Percentiles rank a stretch among this genome's conserved stretches.
Conservation (phyloP, 2,797 vertebrate genomes). For the Periophthalmus magnuspinnatus region DNA sequence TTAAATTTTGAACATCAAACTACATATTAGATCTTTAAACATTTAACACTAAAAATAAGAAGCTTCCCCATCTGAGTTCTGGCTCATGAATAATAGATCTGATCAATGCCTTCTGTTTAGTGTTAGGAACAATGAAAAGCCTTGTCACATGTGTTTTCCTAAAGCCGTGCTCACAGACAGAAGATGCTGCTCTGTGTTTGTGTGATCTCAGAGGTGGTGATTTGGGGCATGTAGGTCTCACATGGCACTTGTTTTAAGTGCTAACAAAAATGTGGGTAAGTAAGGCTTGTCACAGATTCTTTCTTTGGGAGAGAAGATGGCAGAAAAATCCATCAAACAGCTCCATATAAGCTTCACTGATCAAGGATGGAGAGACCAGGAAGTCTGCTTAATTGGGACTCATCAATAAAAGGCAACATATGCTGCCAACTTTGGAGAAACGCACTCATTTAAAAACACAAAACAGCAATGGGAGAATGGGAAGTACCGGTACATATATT, state of each 20-base stretch:
- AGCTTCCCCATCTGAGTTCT: neutral
- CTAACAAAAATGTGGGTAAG: slow-evolving; percentile 50
- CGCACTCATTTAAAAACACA: slow-evolving; percentile 56
- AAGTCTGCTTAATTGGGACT: slow-evolving; percentile 58
- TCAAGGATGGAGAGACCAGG: slow-evolving; percentile 55
- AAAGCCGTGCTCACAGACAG: neutral
- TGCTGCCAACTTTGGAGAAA: slow-evolving; percentile 51
- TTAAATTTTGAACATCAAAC: neutral
- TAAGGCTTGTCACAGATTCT: slow-evolving; percentile 38
- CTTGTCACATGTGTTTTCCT: neutral
- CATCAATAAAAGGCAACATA: slow-evolving; percentile 60
- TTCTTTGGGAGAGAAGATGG: slow-evolving; percentile 47
- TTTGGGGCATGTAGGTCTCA: slow-evolving; percentile 48
- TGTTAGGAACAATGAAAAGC: slow-evolving; percentile 8
- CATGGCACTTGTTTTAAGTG: slow-evolving; percentile 42
- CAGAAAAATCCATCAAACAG: slow-evolving; percentile 51
- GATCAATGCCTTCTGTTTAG: slow-evolving; percentile 27
- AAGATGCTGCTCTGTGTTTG: slow-evolving; percentile 20
- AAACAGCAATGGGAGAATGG: neutral
- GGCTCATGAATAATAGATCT: slow-evolving; percentile 23
- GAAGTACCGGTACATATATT: neutral
- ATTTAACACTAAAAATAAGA: slow-evolving; percentile 1
- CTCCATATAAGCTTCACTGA: slow-evolving; percentile 59
- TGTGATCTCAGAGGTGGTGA: slow-evolving; percentile 46
- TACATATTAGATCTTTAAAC: slow-evolving; percentile 3